Conservation (phyloP, 2,797 vertebrate species). For the Jordanella pulchra region DNA sequence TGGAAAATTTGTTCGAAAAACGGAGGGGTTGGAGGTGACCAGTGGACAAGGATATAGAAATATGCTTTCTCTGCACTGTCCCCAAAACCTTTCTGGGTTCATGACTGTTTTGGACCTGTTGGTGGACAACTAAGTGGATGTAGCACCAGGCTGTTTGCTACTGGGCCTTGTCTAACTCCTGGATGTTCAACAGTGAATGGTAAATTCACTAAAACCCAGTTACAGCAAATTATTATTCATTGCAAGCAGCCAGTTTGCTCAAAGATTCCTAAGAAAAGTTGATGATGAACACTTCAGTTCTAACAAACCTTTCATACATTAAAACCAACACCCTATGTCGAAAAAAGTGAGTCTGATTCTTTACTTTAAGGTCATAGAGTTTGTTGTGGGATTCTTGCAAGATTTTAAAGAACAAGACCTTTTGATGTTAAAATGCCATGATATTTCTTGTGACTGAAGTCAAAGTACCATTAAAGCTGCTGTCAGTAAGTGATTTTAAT, state of each 20-base stretch:
- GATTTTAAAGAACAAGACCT: background rate
- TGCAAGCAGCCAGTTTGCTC: background rate
- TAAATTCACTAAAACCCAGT: background rate
- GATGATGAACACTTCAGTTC: background rate
- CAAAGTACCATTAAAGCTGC: background rate
- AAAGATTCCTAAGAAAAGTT: background rate
- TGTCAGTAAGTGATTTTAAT: background rate
- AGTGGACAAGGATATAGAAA: too few species aligned
- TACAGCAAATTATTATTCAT: background rate
- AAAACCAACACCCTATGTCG: background rate
- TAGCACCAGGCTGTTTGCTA: too few species aligned
- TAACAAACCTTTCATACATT: background rate
- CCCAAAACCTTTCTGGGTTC: too few species aligned
- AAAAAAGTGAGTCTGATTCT: background rate
- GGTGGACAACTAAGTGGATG: too few species aligned
- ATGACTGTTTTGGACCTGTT: too few species aligned
- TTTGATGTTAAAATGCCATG: background rate
- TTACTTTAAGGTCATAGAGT: background rate
- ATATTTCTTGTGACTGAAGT: background rate
- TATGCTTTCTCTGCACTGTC: too few species aligned
- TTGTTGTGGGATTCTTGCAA: background rate
- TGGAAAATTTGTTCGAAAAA: too few species aligned
- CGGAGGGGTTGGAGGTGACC: too few species aligned
- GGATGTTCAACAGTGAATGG: too few species aligned
- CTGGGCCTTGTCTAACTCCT: too few species aligned